Percentiles rank a stretch among this genome's conserved stretches.
Conservation (phyloP, 2,888 invertebrate genomes). For the Nasonia oneida region DNA sequence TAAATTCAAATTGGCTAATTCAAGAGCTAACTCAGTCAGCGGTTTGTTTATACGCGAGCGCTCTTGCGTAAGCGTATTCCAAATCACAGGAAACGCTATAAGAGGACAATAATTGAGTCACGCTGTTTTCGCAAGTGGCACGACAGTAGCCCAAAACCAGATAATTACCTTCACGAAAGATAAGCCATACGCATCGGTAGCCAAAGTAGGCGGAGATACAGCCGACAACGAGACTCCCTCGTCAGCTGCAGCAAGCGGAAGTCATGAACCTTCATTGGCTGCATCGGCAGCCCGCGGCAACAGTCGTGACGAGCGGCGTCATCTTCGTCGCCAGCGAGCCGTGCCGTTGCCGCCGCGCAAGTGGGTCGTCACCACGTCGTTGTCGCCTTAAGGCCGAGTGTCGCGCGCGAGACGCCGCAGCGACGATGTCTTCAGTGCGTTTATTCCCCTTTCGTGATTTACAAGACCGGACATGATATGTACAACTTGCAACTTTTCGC, state of each 20-base stretch:
- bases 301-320: conserved; percentile 66
- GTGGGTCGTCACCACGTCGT: conserved; percentile 68
- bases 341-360: conserved; percentile 60
- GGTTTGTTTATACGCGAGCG: neutral
- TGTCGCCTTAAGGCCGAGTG: conserved; percentile 43
- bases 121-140: neutral
- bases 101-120: neutral
- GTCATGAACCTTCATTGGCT: conserved; percentile 72
- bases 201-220: neutral
- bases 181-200: neutral
- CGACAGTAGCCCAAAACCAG: neutral
- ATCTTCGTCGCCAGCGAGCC: conserved; percentile 67
- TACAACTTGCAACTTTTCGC: too few relatives aligned
- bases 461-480: neutral
- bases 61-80: neutral
- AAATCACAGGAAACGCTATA: conserved; percentile 6
- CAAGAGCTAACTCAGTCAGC: neutral
- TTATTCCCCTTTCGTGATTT: neutral
- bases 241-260: conserved; percentile 67
- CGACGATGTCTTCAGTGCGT: neutral
- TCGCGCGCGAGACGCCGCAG: neutral
- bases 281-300: conserved; percentile 68
- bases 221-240: neutral
- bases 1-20: neutral
- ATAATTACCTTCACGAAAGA: too few relatives aligned